Evolutionary conservation across 1,140 invertebrate genomes (phyloP).

Genomic region (Aporrectodea caliginosa): DNA sequence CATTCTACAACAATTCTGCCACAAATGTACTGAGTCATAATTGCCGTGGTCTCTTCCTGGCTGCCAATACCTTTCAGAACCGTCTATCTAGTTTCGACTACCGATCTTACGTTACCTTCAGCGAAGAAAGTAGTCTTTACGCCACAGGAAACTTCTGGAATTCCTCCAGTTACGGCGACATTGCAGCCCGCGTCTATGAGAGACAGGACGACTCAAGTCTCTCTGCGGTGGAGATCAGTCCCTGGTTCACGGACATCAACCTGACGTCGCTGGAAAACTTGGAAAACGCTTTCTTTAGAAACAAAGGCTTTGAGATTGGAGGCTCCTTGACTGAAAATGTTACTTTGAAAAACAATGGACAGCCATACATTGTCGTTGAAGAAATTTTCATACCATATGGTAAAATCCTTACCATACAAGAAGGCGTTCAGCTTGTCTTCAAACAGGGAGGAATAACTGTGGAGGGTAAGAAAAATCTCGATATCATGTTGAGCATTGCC

Average conservation of each 20-base stretch:
- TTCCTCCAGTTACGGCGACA: background rate
- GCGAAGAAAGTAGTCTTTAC: background rate
- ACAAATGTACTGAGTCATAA: background rate
- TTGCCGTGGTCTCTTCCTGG: background rate
- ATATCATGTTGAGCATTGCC: too few relatives aligned
- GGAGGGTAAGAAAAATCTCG: too few relatives aligned
- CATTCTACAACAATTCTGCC: background rate
- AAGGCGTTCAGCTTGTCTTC: constrained; percentile 16
- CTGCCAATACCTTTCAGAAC: background rate
- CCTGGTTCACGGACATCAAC: constrained; percentile 6
- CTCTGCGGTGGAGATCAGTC: background rate
- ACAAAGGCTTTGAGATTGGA: constrained; percentile 13
- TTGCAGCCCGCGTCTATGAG: background rate
- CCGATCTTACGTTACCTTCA: background rate
- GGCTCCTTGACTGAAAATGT: constrained; percentile 11
- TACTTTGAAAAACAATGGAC: background rate
- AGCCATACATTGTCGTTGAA: constrained; percentile 18
- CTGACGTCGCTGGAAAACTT: background rate
- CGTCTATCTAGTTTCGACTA: background rate
- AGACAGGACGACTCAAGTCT: constrained; percentile 11
- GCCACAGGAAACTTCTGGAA: background rate
- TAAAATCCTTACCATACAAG: constrained; percentile 14
- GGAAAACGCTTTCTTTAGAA: background rate
- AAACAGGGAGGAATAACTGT: constrained; percentile 24
- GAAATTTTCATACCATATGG: constrained; percentile 24